Evolutionary conservation across 2,888 invertebrate species (phyloP), one percentile per base, ranked within the genome.

Genomic region (Trilocha varians): DNA sequence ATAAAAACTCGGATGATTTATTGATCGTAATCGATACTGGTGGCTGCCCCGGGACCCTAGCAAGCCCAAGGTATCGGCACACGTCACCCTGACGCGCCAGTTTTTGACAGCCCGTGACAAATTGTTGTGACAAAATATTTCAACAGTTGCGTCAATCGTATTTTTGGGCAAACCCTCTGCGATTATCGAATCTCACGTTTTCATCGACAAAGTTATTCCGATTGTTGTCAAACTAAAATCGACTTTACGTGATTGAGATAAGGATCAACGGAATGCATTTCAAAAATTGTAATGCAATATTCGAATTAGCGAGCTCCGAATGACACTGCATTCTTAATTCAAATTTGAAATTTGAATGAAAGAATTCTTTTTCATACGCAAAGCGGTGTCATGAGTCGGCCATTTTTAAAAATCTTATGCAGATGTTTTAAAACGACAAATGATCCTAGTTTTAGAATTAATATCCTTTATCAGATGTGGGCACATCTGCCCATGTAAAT

Each of bases 51-150:
- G 55, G 73, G 74, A 66, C 52, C 66, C 57, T 18, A 34, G 17
- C 16, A 35, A 40, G 35, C 38, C 38, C 32, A 52, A 48, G 55
- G 58, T 56, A 59, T 55, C 51, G 48, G 48, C 52, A 53, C 55
- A 52, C 62, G 74, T 78, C 76, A 78, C 53, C 62, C 51, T 84
- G 83, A 84, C 76, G 63, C 53, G 78, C 74, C 57, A 65, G 55
- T 77, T 73, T 67, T 50, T 70, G 82, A 82, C 84, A 77, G 63
- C 53, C 69, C 77, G 59, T 84, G 80, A 85, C 85, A 78, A 85
- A 85, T 85, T 84, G 78, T 84, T 83, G 69, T 85, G 85, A 84
- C 85, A 84, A 83, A 84, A 85, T 83, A 85, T 85, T 85, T 84
- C 83, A 85, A 79, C 83, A 82, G 78, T 78, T 78, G 77, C 77